phyloP scores from a whole-genome alignment of 2,113 vertebrate species.

The Pampusana beccarii region DNA sequence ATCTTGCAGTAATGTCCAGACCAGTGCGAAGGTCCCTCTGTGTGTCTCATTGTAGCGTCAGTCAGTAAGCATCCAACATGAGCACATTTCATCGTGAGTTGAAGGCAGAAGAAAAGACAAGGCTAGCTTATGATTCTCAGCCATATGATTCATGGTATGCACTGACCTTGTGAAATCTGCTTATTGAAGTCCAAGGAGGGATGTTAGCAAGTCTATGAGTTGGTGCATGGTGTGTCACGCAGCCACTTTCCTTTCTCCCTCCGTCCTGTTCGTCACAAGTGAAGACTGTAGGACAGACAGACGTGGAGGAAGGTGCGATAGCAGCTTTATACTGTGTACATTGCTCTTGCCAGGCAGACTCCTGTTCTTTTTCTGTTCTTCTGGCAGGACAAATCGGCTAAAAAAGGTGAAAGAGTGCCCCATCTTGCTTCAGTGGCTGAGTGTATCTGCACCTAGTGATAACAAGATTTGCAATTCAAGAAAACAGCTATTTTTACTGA shows the following conservation, averaged over 20 bases:
- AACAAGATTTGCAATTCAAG: not conserved
- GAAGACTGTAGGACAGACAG: not conserved
- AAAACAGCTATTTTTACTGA: not conserved
- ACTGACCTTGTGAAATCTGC: not conserved
- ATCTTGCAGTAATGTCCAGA: not conserved
- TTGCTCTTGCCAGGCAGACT: not conserved
- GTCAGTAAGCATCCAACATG: not conserved
- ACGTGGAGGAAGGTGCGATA: rapidly evolving
- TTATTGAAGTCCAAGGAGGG: not conserved
- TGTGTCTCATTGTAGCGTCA: not conserved
- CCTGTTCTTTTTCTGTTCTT: not conserved
- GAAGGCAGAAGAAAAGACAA: not conserved
- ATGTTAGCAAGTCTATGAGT: not conserved
- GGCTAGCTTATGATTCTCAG: not conserved
- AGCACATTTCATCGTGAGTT: not conserved
- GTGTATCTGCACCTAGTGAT: not conserved
- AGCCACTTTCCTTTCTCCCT: not conserved
- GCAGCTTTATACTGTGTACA: rapidly evolving
- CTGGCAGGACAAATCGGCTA: not conserved
- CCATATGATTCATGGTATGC: not conserved
- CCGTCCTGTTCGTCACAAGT: not conserved
- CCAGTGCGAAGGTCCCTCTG: not conserved
- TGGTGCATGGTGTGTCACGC: not conserved
- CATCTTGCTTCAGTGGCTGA: not conserved
- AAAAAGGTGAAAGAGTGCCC: not conserved